Conservation (phyloP, 2,797 vertebrate species). For the Cirrhinus molitorella region DNA sequence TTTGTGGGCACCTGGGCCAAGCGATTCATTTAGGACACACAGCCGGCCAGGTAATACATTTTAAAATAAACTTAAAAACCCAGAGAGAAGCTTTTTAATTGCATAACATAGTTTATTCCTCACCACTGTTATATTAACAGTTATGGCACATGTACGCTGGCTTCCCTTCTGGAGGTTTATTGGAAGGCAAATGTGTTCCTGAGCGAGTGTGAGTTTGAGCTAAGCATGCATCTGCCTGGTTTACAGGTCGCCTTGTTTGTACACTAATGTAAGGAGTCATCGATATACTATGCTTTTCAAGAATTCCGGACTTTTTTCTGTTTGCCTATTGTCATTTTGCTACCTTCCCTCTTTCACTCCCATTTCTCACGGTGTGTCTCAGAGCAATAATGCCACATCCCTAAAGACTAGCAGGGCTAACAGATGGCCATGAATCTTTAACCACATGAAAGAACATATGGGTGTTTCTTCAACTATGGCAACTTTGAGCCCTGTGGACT, state of each 20-base stretch:
- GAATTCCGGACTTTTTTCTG: not conserved
- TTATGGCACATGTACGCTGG: not conserved
- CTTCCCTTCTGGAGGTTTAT: not conserved
- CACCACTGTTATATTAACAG: not conserved
- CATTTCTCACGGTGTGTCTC: not conserved
- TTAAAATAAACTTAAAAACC: not conserved
- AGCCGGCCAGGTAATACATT: not conserved
- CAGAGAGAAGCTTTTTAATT: not conserved
- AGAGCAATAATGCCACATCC: constrained; percentile 33
- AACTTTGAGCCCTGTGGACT: constrained; percentile 17
- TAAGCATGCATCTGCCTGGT: constrained; percentile 9
- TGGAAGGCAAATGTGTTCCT: constrained; percentile 1
- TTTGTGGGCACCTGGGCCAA: not conserved
- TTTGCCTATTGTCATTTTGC: not conserved
- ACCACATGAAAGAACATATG: constrained; percentile 28
- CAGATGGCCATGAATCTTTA: constrained; percentile 28
- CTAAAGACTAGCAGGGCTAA: constrained; percentile 18
- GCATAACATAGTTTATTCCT: not conserved
- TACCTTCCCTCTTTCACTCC: constrained; percentile 6
- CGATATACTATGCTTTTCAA: not conserved
- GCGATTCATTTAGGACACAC: not conserved
- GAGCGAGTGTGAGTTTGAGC: not conserved
- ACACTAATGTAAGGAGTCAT: not conserved
- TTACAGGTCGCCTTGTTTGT: not conserved
- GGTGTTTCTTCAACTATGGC: constrained; percentile 9